A percentile compares a stretch with the other conserved stretches of the same genome.
Evolutionary conservation across 2,797 vertebrate species (phyloP).

Genomic region (Siniperca undulata): DNA sequence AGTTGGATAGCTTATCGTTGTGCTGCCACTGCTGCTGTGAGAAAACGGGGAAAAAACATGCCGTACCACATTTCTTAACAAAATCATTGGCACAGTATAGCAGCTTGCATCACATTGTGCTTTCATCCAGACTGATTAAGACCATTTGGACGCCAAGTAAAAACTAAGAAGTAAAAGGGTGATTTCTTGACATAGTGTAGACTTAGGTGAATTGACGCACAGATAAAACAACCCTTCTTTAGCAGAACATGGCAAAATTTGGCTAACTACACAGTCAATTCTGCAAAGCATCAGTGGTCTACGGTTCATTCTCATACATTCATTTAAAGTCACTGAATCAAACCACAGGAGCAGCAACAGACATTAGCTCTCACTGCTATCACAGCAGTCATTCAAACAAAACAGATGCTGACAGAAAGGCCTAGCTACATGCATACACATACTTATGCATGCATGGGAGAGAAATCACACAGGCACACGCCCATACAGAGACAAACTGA

Average conservation of each 20-base stretch:
- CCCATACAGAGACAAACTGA: constrained; percentile 54
- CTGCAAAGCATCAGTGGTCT: constrained; percentile 25
- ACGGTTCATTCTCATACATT: constrained; percentile 42
- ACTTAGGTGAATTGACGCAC: constrained; percentile 42
- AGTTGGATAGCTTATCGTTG: constrained; percentile 21
- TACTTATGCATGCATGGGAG: constrained; percentile 62
- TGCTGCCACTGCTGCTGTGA: constrained; percentile 23
- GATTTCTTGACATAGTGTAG: constrained; percentile 40
- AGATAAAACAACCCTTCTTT: constrained; percentile 62
- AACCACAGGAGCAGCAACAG: constrained; percentile 47
- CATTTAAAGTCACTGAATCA: constrained; percentile 43
- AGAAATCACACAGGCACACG: constrained; percentile 61
- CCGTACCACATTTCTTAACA: constrained; percentile 3
- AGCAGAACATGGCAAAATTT: constrained; percentile 52
- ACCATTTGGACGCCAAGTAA: constrained; percentile 40
- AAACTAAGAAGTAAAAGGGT: constrained; percentile 31
- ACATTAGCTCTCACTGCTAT: constrained; percentile 51
- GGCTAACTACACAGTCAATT: constrained; percentile 12
- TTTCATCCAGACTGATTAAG: constrained; percentile 39
- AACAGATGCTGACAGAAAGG: constrained; percentile 61
- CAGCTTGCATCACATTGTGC: constrained; percentile 20
- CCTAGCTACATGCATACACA: constrained; percentile 61
- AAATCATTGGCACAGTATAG: constrained; percentile 9
- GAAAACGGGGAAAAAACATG: constrained; percentile 24
- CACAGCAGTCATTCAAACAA: constrained; percentile 55